A percentile compares a stretch with the other conserved stretches of the same genome.
Evolutionary conservation across 2,113 vertebrate genomes (phyloP).

Genomic region (Trinectes maculatus): DNA sequence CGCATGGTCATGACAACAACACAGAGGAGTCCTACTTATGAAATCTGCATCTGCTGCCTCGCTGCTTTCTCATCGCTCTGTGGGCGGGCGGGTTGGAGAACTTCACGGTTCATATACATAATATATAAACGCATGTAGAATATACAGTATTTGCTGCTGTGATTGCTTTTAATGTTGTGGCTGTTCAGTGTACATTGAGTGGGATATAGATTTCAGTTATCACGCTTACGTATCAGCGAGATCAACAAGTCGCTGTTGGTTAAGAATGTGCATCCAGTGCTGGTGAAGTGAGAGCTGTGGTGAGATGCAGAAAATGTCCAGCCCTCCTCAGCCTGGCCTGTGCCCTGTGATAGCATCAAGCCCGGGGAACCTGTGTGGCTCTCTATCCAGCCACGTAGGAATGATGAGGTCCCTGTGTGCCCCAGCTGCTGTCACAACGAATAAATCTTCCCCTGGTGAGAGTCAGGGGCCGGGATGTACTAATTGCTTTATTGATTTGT

Average conservation of each 20-base stretch:
- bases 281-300: conserved; percentile 2
- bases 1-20: conserved; percentile 4
- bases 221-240: not conserved
- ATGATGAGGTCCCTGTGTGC: conserved; percentile 63
- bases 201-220: not conserved
- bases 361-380: conserved; percentile 16
- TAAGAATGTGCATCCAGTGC: conserved; percentile 12
- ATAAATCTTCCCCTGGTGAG: conserved; percentile 71
- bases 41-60: conserved; percentile 23
- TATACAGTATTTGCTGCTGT: not conserved
- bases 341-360: conserved; percentile 29
- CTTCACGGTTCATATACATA: no score
- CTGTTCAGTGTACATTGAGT: not conserved
- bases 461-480: conserved; percentile 62
- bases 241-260: conserved; percentile 24
- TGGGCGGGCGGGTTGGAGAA: conserved; percentile 1
- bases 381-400: conserved; percentile 43
- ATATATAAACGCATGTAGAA: no score
- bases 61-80: conserved; percentile 12
- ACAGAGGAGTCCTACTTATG: conserved; percentile 7
- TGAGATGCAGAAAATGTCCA: conserved; percentile 48
- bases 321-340: conserved; percentile 2
- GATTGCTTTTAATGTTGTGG: not conserved
- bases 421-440: conserved; percentile 43
- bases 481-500: conserved; percentile 82